phyloP scores from a whole-genome alignment of 2,888 invertebrate genomes.

The Yponomeuta malinellus region DNA sequence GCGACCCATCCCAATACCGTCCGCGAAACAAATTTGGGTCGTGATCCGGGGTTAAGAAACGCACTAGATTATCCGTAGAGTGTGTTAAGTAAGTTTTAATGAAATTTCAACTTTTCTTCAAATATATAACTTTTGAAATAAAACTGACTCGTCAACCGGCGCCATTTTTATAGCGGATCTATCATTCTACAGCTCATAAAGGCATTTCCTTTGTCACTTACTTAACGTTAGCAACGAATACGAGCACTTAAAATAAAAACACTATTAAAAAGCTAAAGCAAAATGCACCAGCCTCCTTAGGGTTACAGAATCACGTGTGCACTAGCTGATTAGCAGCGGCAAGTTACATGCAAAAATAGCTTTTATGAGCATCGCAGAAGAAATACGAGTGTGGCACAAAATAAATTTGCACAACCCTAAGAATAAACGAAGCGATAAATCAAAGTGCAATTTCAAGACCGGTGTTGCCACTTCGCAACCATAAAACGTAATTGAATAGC shows the following conservation, averaged over 20 bases:
- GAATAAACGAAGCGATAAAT: conserved; percentile 59
- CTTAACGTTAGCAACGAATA: not conserved
- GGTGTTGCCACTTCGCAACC: conserved; percentile 48
- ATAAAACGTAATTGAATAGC: conserved; percentile 66
- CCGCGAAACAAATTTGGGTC: too few relatives aligned
- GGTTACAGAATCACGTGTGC: not conserved
- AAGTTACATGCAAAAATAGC: conserved; percentile 7
- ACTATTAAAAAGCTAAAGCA: not conserved
- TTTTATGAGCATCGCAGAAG: conserved; percentile 14
- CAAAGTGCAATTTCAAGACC: conserved; percentile 46
- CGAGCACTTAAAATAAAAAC: not conserved
- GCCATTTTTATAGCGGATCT: not conserved
- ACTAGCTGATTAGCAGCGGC: not conserved
- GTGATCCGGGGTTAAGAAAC: too few relatives aligned
- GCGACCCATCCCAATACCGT: too few relatives aligned
- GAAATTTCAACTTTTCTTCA: too few relatives aligned
- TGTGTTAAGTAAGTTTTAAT: too few relatives aligned
- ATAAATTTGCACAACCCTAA: conserved; percentile 21
- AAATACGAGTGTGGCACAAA: conserved; percentile 24
- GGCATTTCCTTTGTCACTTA: not conserved
- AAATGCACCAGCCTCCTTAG: not conserved
- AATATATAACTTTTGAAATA: too few relatives aligned
- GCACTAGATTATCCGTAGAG: too few relatives aligned
- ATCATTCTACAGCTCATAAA: not conserved
- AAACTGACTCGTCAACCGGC: too few relatives aligned